Evolutionary conservation across 2,113 vertebrate genomes (phyloP), one percentile per base, ranked within the genome.

Genomic region (Oreochromis spilurus): DNA sequence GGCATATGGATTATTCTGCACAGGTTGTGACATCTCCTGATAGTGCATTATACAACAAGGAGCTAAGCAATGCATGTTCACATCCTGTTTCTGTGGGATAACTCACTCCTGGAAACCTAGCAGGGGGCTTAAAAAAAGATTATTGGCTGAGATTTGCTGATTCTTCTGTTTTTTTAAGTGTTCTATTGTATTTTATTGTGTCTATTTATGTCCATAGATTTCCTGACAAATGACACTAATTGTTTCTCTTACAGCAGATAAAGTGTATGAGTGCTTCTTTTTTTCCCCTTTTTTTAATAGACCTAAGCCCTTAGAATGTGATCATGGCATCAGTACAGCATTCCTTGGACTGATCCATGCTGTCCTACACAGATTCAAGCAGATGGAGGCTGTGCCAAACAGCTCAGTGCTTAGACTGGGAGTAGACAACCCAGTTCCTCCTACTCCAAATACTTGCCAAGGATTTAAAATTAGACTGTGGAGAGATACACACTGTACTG

Each of bases 21-120:
- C 87, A 86, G 91, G 90, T 94, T 92, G 91, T 88, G 92, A 92
- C 92, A 93, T 92, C 91, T 83, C 89, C 86, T 94, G 91, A 95
- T 89, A 88, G 88, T 62, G 88, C 82, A 91, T 92, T 91, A 89
- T 84, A 86, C 89, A 86, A 38, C 29, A 82, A 81, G 83, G 85
- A 85, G 83, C 81, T 65, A 48, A 88, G 85, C 87, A 86, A 84
- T 87, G 70, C 79, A 91, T 72, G 84, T 89, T 87, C 85, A 83
- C 54, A 65, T 72, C 36, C 86, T 87, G 82, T 86, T 87, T 84
- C 85, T 72, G 54, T 79, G 40, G 83, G 89, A 86, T 84, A 90
- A 84, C 84, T 86, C 75, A 77, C 72, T 85, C 81, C 60, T 79
- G 62, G 45, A 65, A 75, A 86, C 81, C 52, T 4, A 24, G 48